These are phyloP conservation scores for Ectropis crepuscularia DNA, from an alignment of 2,888 invertebrate genomes.

Conservation along the genomic window DNA sequence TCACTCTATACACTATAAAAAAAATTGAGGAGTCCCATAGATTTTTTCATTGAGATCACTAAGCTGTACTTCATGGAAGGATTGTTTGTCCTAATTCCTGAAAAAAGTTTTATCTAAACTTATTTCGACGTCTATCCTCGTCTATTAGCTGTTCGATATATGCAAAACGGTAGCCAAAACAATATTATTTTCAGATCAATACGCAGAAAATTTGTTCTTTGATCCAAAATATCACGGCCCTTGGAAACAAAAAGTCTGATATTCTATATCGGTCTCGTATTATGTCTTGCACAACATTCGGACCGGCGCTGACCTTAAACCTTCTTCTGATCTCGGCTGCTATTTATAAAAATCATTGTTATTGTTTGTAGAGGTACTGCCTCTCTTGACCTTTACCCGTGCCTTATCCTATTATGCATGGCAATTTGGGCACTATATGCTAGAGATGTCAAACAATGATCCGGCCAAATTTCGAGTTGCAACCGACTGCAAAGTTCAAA, in stretches of 20 bases:
- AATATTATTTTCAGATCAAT: not conserved
- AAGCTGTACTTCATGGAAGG: too few species aligned
- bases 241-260: conserved; percentile 3
- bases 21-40: too few species aligned
- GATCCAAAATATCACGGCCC: not conserved
- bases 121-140: too few species aligned
- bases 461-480: conserved; percentile 1
- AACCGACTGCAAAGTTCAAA: too few species aligned
- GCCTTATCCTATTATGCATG: conserved; percentile 40
- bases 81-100: too few species aligned
- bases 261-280: conserved; percentile 7
- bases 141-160: too few species aligned
- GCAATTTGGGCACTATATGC: conserved; percentile 35
- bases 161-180: too few species aligned
- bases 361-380: conserved; percentile 31
- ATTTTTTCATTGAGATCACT: too few species aligned
- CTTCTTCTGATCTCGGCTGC: conserved; percentile 20
- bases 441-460: conserved; percentile 17
- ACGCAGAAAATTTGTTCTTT: not conserved
- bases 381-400: conserved; percentile 36
- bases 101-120: too few species aligned
- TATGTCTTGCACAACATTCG: conserved; percentile 20
- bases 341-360: conserved; percentile 37
- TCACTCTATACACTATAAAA: too few species aligned
- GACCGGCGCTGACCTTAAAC: conserved; percentile 30